Percentiles rank a stretch among this genome's conserved stretches.
Conservation (phyloP, 2,888 invertebrate species). For the Neocrepidodera transversa region DNA sequence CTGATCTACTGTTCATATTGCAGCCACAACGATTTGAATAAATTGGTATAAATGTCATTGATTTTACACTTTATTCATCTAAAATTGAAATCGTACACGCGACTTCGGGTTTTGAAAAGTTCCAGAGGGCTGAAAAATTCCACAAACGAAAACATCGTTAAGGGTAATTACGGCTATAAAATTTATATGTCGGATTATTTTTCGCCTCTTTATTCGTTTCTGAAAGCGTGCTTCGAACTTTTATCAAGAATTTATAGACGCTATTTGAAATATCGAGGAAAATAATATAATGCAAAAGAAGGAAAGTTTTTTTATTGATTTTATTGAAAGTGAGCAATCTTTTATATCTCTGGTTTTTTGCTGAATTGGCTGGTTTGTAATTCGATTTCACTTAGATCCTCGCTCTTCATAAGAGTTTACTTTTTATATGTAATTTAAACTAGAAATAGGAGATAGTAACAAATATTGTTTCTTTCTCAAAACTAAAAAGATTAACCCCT, state of each 20-base stretch:
- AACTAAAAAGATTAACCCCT: too few species aligned
- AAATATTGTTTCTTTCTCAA: too few species aligned
- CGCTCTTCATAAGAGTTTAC: too few species aligned
- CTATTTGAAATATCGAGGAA: slow-evolving; percentile 15
- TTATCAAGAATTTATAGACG: slow-evolving; percentile 25
- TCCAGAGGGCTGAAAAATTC: not conserved
- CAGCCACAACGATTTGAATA: too few species aligned
- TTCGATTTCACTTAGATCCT: too few species aligned
- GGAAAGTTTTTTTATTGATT: not conserved
- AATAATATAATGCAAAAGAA: slow-evolving; percentile 1
- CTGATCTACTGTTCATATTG: too few species aligned
- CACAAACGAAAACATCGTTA: slow-evolving; percentile 34
- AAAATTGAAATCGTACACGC: not conserved
- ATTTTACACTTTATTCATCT: not conserved
- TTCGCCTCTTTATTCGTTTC: slow-evolving; percentile 28
- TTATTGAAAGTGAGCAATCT: not conserved
- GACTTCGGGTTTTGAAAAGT: not conserved
- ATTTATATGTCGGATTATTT: slow-evolving; percentile 28
- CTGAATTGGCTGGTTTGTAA: not conserved
- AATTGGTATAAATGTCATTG: not conserved
- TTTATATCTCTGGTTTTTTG: not conserved
- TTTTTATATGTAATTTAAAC: too few species aligned
- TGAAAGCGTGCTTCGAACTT: not conserved
- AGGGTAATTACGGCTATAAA: slow-evolving; percentile 38
- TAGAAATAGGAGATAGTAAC: too few species aligned